Conservation (phyloP, 2,797 vertebrate genomes). For the Hippopotamyrus pictus region DNA sequence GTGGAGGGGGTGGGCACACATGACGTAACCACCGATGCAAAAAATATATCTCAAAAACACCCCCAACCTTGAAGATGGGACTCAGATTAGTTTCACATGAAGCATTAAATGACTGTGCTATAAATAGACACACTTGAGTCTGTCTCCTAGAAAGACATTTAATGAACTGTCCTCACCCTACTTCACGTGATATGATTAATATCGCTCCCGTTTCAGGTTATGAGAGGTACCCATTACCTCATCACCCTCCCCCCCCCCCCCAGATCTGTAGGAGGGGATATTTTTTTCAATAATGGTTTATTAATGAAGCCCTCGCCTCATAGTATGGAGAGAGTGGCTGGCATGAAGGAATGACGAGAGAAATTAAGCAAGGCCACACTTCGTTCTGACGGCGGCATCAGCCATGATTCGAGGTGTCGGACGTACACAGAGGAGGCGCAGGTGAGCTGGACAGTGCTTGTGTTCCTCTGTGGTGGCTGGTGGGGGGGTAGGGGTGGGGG, state of each 20-base stretch:
- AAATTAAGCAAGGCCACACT: not conserved
- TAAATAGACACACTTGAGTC: not conserved
- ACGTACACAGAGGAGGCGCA: not conserved
- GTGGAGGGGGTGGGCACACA: not conserved
- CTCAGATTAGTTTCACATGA: not conserved
- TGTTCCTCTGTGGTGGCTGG: not conserved
- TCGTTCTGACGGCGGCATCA: not conserved
- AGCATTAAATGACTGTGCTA: not conserved
- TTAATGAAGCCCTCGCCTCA: not conserved
- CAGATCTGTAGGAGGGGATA: not conserved
- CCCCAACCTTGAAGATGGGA: not conserved
- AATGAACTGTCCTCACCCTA: slow-evolving; percentile 28
- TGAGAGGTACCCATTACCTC: slow-evolving; percentile 30
- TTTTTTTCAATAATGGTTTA: not conserved
- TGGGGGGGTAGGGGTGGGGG: not conserved
- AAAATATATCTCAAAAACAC: not conserved
- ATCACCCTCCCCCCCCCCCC: not conserved
- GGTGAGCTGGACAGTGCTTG: not conserved
- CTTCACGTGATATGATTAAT: slow-evolving; percentile 33
- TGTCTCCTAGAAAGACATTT: slow-evolving; percentile 8
- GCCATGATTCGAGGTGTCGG: not conserved
- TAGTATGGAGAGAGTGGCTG: not conserved
- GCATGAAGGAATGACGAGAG: not conserved
- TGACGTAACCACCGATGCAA: not conserved
- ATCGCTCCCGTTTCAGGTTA: slow-evolving; percentile 23